phyloP scores from a whole-genome alignment of 2,888 invertebrate genomes.

The Pollenia angustigena region DNA sequence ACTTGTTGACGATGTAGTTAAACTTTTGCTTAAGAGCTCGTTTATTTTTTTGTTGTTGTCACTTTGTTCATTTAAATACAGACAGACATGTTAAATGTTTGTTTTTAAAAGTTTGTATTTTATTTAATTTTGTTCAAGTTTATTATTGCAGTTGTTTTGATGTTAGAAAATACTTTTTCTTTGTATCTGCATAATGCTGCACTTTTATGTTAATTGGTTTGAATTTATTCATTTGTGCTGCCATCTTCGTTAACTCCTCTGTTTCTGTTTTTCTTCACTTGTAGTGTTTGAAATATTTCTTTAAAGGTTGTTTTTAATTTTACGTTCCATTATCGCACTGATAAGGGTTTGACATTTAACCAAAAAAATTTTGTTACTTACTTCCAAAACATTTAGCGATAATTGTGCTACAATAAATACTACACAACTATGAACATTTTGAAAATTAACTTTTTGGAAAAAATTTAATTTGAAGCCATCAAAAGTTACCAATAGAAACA shows the following conservation, averaged over 20 bases:
- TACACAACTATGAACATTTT: too few relatives aligned
- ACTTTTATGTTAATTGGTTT: not conserved
- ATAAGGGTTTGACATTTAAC: not conserved
- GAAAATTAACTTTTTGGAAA: too few relatives aligned
- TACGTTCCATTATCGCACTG: not conserved
- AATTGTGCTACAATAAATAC: not conserved
- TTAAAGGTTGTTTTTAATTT: not conserved
- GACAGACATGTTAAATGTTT: not conserved
- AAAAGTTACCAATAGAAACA: too few relatives aligned
- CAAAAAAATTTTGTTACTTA: not conserved
- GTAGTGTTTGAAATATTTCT: too few relatives aligned
- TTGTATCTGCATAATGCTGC: not conserved
- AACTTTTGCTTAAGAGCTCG: not conserved
- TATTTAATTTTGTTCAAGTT: not conserved
- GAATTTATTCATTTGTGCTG: not conserved
- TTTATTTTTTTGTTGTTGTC: not conserved
- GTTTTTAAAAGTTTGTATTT: not conserved
- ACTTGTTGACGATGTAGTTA: slow-evolving; percentile 4
- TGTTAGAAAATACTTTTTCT: not conserved
- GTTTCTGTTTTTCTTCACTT: not conserved
- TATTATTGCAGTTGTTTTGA: not conserved
- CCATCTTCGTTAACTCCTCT: too few relatives aligned
- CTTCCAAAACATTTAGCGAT: not conserved
- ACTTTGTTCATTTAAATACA: slow-evolving; percentile 1
- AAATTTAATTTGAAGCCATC: too few relatives aligned